Percentiles rank a stretch among this genome's conserved stretches.
These are phyloP conservation scores for Gymnopithys bicolor DNA, from an alignment of 2,797 vertebrate genomes.

Conservation along the genomic window DNA sequence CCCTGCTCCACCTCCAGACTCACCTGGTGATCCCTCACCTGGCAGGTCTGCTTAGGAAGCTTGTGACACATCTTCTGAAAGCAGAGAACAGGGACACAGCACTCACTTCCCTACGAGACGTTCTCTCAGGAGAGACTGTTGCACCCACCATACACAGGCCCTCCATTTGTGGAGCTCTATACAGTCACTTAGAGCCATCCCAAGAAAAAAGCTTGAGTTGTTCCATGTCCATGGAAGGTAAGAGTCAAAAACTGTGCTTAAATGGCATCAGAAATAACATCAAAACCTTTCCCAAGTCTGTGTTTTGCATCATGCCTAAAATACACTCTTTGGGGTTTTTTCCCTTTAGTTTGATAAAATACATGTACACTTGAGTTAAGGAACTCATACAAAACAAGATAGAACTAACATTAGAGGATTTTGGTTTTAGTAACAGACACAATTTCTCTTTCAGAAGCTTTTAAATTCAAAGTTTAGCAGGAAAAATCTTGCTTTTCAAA, in stretches of 20 bases:
- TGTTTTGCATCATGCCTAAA: neutral
- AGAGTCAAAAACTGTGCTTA: neutral
- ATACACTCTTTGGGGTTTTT: neutral
- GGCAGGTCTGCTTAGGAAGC: neutral
- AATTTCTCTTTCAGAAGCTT: neutral
- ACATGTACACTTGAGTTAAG: neutral
- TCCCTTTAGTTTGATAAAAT: neutral
- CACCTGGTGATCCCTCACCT: neutral
- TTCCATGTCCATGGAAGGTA: neutral
- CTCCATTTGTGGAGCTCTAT: neutral
- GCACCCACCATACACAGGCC: neutral
- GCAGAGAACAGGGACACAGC: neutral
- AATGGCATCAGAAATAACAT: neutral
- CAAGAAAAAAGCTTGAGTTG: neutral
- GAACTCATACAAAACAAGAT: neutral
- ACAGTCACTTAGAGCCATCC: neutral
- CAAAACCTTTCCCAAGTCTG: neutral
- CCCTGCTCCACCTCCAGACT: neutral
- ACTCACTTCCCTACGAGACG: neutral
- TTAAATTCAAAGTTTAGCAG: neutral
- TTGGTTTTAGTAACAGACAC: neutral
- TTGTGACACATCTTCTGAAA: neutral
- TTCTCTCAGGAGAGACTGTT: neutral
- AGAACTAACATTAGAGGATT: neutral
- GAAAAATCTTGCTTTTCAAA: neutral